Base-by-base conservation (phyloP, 1,140 invertebrate species). In the Patella vulgata region DNA sequence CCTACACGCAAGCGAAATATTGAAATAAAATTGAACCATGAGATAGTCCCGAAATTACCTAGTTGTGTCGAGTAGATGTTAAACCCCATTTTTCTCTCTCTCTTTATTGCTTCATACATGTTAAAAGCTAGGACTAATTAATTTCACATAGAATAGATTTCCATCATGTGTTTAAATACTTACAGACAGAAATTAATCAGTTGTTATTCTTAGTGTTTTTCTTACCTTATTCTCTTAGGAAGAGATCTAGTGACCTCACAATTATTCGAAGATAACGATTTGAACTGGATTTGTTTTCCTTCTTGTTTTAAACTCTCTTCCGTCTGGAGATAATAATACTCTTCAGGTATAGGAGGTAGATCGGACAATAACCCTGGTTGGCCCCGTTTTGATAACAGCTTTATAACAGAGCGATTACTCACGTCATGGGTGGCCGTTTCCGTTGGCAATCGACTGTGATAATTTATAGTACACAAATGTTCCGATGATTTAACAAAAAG, bases 211-310 rank as follows among this genome's bases (percentile, higher is more conserved):
- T n/a, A n/a, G n/a, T n/a, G n/a, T n/a, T n/a, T n/a, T 53, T 71
- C 59, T 14, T 63, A 59, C 27, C 67, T 55, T n/a, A 78, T 69
- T 39, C 69, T 68, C 0, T 74, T 65, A 21, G 76, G 68, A 12
- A 76, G 50, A 0, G 60, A 31, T 40, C 68, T 71, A 4, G 28
- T 46, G 14, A 53, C 66, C 5, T 33, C 44, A 6, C 59, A 54
- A 17, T 27, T 56, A 40, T 44, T 42, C 11, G 46, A 17, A 12
- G 68, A 55, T 17, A 78, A 59, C 33, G 70, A 66, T 64, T 78
- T 78, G 44, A 78, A 78, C 66, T 78, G 76, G 21, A 78, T 78
- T 51, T 78, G 76, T 53, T 78, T 78, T 19, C 73, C 75, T 59
- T 78, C 76, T 54, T 78, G 73, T 57, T 78, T 78, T 19, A 78